Base-by-base conservation (phyloP, 2,113 vertebrate genomes). In the Ophiodon elongatus region DNA sequence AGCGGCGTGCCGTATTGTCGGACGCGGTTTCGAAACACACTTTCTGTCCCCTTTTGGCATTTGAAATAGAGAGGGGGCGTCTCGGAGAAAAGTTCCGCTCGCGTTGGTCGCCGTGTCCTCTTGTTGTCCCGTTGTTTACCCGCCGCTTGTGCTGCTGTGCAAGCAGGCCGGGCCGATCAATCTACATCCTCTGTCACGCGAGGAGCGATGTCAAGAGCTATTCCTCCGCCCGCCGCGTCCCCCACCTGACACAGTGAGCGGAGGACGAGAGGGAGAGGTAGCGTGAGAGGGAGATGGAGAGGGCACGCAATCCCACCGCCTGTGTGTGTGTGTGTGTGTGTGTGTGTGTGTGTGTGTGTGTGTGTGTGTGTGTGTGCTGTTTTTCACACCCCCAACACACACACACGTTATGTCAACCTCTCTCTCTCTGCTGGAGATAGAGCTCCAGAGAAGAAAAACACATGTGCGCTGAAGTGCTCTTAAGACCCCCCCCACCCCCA, bases 281-380 rank as follows among this genome's bases (percentile, higher is more conserved):
- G 84, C 84, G 76, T 88, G 86, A 86, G 81, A 82, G 65, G 78
- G 75, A 85, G 79, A 65, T 2, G 73, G 59, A 77, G 57, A 63
- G 73, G 77, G 43, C 86, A 86, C 63, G 86, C 78, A 41, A 82
- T 45, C 66, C 80, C 25, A 45, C 50, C 50, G 25, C 19, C 25
- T 37, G 29, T 56, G 73, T 76, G 63, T 45, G 31, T 72, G 75
- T 62, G 72, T 72, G 75, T 62, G 66, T 75, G 77, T 33, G 65
- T 72, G 75, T 62, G 66, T 75, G 77, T 33, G 65, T 76, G 63
- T 45, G 31, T 72, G 75, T 62, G 72, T 37, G 29, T 56, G 73
- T 76, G 63, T 45, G 31, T 72, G 75, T 62, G 72, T 72, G 75
- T 62, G 66, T 75, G 77, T 33, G 65, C 39, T 70, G 69, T 41